phyloP scores from a whole-genome alignment of 2,113 vertebrate species.

The Corythaeola cristata region DNA sequence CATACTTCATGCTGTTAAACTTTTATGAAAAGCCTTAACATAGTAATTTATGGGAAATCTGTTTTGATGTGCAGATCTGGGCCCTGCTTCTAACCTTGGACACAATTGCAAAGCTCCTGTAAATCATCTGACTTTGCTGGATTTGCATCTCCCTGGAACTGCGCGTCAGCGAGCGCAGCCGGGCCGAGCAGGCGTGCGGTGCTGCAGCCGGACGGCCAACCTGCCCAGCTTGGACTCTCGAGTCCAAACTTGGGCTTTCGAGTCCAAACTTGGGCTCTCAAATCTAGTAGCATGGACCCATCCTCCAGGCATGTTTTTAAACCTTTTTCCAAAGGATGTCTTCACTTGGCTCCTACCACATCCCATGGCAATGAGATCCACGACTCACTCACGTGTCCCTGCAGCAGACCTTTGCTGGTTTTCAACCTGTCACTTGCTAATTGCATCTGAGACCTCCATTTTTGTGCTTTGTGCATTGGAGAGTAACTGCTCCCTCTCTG shows the following conservation, averaged over 20 bases:
- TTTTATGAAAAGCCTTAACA: neutral
- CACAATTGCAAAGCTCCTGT: neutral
- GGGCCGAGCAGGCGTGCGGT: no score
- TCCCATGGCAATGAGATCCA: neutral
- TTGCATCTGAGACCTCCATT: neutral
- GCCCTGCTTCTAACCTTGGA: neutral
- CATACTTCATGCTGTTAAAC: neutral
- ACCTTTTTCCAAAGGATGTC: neutral
- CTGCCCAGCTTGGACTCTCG: neutral
- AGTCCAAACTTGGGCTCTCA: no score
- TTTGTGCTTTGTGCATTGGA: neutral
- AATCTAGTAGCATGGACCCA: neutral
- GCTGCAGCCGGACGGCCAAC: no score
- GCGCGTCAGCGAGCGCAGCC: neutral
- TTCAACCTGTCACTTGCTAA: neutral
- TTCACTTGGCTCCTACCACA: neutral
- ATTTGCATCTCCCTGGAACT: neutral
- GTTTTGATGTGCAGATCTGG: slow-evolving; percentile 13
- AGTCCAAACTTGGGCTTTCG: neutral
- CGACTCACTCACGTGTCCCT: fast-evolving
- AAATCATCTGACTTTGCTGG: neutral
- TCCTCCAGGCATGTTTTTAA: neutral
- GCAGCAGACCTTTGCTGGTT: neutral
- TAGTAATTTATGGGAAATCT: slow-evolving; percentile 29
- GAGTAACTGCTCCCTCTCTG: neutral